Base-by-base conservation (phyloP, 2,888 invertebrate species). In the Drosophila mayaguana region DNA sequence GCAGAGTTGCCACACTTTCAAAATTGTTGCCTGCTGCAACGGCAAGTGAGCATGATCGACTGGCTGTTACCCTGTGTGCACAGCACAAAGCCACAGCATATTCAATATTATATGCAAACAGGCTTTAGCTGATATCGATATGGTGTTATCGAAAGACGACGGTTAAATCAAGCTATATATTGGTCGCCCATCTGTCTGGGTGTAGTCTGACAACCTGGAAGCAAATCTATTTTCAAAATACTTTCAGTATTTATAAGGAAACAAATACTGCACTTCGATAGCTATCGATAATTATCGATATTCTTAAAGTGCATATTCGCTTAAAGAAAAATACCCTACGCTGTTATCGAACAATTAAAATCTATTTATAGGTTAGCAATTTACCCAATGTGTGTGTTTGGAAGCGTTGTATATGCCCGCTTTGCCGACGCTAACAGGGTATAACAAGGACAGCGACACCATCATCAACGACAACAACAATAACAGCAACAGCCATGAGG, bases 401-500 rank as follows among this genome's bases (percentile, higher is more conserved):
- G 28, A 5, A 14, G 12, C 20, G 16, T 22, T 7, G 4, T 1
- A 40, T 42, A 42, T 43, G 20, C 20, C 20, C 56, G 20, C 42
- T 32, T 28, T 18, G 8, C 8, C 9, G 4, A 0, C 7, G 8
- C n/a, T 14, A 14, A n/a, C 40, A 55, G 54, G 40, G 40, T 55
- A 40, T 40, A 18, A 18, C 54, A 55, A 55, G 40, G 40, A 55
- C 54, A 36, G 63, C 42, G 65, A 70, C 71, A 60, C 40, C 80
- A 65, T 70, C 86, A 83, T 55, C 85, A 73, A 51, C 87, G 71
- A 43, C 69, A 67, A 78, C 61, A 77, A 65, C 81, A 63, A 48
- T 69, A 68, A 20, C 56, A 11, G 11, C 36, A 69, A 42, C 72
- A 22, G 22, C 63, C 54, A 22, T 63, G 70, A 69, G 80, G 54